These are phyloP conservation scores for Catharus minimus DNA, from an alignment of 2,113 vertebrate species.

Conservation along the genomic window DNA sequence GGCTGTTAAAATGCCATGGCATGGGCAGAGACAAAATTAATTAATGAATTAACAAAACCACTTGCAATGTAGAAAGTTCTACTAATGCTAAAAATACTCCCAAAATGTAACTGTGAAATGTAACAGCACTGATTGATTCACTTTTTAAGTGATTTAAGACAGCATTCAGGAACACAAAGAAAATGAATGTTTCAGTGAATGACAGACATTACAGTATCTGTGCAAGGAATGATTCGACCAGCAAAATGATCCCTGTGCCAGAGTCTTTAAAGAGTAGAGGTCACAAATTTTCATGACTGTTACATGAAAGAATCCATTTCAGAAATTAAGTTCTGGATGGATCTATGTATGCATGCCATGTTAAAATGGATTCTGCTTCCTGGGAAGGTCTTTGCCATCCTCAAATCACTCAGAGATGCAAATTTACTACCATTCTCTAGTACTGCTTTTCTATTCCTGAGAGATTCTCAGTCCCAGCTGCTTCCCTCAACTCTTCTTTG, in stretches of 20 bases:
- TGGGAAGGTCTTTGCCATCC: background rate
- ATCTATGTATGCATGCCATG: background rate
- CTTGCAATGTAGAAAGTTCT: background rate
- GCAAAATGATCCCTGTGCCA: background rate
- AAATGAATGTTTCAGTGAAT: background rate
- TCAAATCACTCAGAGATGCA: background rate
- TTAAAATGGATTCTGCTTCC: background rate
- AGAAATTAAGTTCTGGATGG: background rate
- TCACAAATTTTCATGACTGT: background rate
- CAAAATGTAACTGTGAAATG: background rate
- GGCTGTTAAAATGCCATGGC: background rate
- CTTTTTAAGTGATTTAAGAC: background rate
- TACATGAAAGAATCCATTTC: background rate
- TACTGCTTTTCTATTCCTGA: background rate
- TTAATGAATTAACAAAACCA: background rate
- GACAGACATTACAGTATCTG: background rate
- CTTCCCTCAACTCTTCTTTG: constrained; percentile 17
- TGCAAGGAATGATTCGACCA: background rate
- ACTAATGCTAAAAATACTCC: background rate
- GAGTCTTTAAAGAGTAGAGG: background rate
- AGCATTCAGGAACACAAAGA: background rate
- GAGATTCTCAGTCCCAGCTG: constrained; percentile 19
- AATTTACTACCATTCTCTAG: background rate
- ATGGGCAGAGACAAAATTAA: background rate
- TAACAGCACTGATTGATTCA: background rate